Evolutionary conservation across 2,113 vertebrate species (phyloP), one percentile per base, ranked within the genome.

Genomic region (Microtus richardsoni): DNA sequence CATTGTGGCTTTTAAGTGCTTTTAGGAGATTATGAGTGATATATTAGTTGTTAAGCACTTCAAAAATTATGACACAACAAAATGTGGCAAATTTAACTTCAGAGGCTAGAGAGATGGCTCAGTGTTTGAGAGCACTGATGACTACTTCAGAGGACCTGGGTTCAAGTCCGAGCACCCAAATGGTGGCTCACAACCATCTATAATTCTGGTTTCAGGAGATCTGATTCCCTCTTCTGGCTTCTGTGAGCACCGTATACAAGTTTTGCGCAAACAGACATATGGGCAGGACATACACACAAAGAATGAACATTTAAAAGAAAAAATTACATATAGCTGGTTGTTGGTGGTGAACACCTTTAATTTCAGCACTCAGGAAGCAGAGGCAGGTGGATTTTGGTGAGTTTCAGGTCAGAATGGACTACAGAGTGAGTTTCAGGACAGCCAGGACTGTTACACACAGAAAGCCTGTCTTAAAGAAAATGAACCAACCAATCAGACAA

Each of bases 1-100:
- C 52, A 47, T 13, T 88, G 64, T 80, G 41, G 22, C 16, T 41
- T 17, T 33, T 82, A 88, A 77, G 64, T 58, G 52, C 2, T 88
- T 86, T 78, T 89, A 91, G 52, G 44, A 66, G 77, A 89, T 68
- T 85, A 74, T 88, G 68, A 96, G 47, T 88, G 91, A 91, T 41
- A 79, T 54, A 36, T n/a, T 68, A 91, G 62, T 88, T 84, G 7
- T 2, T 85, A 89, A 71, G 44, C 49, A 60, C 1, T 75, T 83
- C 9, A 64, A 28, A 52, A 70, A 5, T 30, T 83, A 86, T 70
- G 83, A 94, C 41, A 94, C 12, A 49, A 60, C 58, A 70, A 64
- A 62, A 41, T 94, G 78, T 68, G 92, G 94, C 22, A 86, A 44
- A 64, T 84, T 84, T 64, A 64, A 84, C 41, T 3, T 30, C 24